These are phyloP conservation scores for Cyphomyrus discorhynchus DNA, from an alignment of 2,113 vertebrate species.

Conservation along the genomic window DNA sequence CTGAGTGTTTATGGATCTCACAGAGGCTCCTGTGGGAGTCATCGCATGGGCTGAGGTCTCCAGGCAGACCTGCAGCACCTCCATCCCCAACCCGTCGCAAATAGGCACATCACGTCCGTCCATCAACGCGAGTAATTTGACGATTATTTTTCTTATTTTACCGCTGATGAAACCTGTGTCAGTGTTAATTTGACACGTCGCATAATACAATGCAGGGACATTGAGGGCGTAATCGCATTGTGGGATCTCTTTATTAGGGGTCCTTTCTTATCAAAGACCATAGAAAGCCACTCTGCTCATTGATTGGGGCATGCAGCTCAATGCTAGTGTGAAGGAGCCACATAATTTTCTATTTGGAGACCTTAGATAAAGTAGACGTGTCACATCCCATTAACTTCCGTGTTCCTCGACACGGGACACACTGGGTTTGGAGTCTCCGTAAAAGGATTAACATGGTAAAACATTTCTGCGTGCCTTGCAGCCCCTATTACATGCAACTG, in stretches of 20 bases:
- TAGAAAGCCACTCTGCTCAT: not conserved
- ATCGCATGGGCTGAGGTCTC: not conserved
- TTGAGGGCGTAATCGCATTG: slow-evolving; percentile 14
- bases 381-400: not conserved
- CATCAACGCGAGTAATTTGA: not conserved
- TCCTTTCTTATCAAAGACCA: slow-evolving; percentile 19
- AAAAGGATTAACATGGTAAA: slow-evolving; percentile 7
- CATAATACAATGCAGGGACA: not conserved
- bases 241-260: slow-evolving; percentile 16
- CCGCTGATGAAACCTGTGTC: slow-evolving; percentile 15
- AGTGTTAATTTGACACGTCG: slow-evolving; percentile 15
- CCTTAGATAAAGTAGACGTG: slow-evolving; percentile 12
- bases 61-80: not conserved
- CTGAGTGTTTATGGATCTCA: not conserved
- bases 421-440: not conserved
- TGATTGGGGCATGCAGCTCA: slow-evolving; percentile 8
- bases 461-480: not conserved
- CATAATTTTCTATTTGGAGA: slow-evolving; percentile 9
- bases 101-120: not conserved
- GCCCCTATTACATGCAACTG: not conserved
- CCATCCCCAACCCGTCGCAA: too few species aligned
- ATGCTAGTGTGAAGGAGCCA: not conserved
- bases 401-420: not conserved
- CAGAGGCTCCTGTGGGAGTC: not conserved
- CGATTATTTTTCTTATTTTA: slow-evolving; percentile 4